Percentiles rank a stretch among this genome's conserved stretches.
Evolutionary conservation across 2,797 vertebrate genomes (phyloP).

Genomic region (Falco cherrug): DNA sequence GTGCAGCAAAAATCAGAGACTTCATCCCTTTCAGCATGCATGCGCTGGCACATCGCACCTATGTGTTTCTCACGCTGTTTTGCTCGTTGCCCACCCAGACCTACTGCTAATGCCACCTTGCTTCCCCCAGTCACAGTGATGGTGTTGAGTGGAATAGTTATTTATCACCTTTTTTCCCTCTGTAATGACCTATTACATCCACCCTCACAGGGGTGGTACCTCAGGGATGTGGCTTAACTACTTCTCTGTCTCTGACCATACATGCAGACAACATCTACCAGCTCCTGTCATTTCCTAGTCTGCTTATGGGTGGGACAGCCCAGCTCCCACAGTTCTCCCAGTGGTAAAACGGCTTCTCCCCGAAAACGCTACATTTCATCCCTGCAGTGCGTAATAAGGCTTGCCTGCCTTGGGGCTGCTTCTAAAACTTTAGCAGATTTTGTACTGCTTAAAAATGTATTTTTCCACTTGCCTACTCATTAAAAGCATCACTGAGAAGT

Average conservation of each 20-base stretch:
- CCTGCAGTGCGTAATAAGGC: neutral
- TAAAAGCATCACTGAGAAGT: neutral
- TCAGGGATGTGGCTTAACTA: neutral
- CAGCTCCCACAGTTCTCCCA: neutral
- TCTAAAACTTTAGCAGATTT: neutral
- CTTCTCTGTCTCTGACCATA: neutral
- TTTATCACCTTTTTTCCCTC: neutral
- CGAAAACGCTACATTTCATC: neutral
- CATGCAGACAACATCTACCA: neutral
- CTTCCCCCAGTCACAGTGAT: neutral
- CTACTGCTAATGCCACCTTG: accelerated
- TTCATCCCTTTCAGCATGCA: neutral
- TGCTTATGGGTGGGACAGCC: neutral
- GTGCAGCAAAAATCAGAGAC: neutral
- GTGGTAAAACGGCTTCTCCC: neutral
- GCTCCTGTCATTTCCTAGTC: neutral
- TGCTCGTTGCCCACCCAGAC: neutral
- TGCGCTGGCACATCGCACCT: accelerated
- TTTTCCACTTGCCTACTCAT: constrained; percentile 2
- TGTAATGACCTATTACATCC: neutral
- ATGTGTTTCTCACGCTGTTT: neutral
- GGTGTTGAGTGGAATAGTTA: neutral
- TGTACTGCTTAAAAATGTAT: neutral
- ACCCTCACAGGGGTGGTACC: neutral
- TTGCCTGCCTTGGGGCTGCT: neutral